Conservation (phyloP, 2,113 vertebrate species). For the Cacatua alba region DNA sequence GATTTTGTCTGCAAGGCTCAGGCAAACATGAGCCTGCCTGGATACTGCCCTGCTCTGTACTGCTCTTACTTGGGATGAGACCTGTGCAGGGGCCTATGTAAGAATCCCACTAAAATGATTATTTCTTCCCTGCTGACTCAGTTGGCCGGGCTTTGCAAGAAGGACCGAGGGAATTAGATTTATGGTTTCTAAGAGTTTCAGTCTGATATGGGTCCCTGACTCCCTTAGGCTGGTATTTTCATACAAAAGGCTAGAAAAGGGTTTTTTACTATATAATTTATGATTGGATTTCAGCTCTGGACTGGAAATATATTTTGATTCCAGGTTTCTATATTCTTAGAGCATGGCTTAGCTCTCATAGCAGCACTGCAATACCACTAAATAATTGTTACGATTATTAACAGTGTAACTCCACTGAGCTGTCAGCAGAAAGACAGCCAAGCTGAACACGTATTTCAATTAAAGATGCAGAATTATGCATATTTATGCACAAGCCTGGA, state of each 20-base stretch:
- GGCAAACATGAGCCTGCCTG: background rate
- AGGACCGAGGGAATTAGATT: background rate
- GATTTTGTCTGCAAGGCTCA: conserved; percentile 16
- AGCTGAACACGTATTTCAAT: background rate
- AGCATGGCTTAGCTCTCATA: background rate
- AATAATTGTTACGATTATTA: background rate
- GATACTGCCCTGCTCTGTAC: background rate
- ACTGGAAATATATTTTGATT: background rate
- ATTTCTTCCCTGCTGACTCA: background rate
- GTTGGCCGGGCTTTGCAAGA: background rate
- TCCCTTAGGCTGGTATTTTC: background rate
- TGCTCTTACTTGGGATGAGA: background rate
- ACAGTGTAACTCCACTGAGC: background rate
- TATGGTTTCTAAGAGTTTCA: background rate
- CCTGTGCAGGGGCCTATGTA: background rate
- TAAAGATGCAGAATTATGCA: background rate
- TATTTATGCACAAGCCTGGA: conserved; percentile 19
- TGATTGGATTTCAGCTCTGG: background rate
- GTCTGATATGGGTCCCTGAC: background rate
- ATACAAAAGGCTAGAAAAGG: background rate
- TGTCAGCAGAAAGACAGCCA: background rate
- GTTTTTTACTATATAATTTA: background rate
- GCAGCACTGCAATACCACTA: background rate
- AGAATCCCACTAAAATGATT: background rate
- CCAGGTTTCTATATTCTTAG: background rate